phyloP scores from a whole-genome alignment of 2,113 vertebrate genomes.

The Hylia prasina region DNA sequence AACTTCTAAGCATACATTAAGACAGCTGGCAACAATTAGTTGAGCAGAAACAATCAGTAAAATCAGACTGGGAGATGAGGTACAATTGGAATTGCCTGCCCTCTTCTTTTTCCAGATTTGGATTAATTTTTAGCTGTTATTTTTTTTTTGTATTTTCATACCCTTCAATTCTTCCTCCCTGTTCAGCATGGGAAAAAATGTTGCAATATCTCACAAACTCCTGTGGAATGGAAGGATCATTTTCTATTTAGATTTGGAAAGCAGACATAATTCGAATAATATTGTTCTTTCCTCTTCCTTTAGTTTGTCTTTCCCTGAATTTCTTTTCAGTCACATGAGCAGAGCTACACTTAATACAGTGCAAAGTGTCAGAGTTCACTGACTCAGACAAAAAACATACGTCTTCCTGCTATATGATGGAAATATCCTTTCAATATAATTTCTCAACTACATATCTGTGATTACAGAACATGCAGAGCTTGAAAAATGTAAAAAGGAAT shows the following conservation, averaged over 20 bases:
- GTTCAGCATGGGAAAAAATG: not conserved
- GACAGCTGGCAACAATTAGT: not conserved
- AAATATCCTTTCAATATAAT: not conserved
- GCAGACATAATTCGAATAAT: not conserved
- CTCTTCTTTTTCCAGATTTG: not conserved
- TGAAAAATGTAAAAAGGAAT: not conserved
- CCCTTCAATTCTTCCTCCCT: not conserved
- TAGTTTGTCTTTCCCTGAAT: not conserved
- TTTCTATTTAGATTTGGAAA: not conserved
- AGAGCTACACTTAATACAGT: not conserved
- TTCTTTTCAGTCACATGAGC: not conserved
- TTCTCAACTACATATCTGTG: not conserved
- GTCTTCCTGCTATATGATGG: not conserved
- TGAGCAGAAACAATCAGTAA: not conserved
- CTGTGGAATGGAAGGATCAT: not conserved
- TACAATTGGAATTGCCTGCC: not conserved
- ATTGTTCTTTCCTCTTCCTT: not conserved
- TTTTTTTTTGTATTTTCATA: not conserved
- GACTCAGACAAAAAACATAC: not conserved
- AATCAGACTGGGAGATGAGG: not conserved
- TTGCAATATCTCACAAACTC: not conserved
- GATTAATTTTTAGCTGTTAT: not conserved
- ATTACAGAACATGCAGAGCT: not conserved
- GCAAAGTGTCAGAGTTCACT: not conserved
- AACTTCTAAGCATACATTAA: fast-evolving